Percentiles rank a stretch among this genome's conserved stretches.
These are phyloP conservation scores for Dendrolimus punctatus DNA, from an alignment of 1,140 invertebrate genomes.

Conservation along the genomic window DNA sequence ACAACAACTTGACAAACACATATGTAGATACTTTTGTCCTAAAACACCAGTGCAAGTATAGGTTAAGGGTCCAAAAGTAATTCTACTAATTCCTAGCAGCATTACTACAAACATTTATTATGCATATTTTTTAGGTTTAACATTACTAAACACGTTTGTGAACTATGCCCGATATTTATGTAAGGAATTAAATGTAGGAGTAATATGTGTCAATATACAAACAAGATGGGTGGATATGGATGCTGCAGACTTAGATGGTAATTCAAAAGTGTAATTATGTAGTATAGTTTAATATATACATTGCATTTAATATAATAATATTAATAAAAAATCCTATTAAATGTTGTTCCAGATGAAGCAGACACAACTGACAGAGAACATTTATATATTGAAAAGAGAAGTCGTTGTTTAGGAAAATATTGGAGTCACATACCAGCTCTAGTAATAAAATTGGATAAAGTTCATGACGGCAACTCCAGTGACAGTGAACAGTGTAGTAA, in stretches of 20 bases:
- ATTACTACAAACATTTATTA: background rate
- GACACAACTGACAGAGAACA: conserved; percentile 20
- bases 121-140: conserved; percentile 46
- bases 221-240: conserved; percentile 72
- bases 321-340: no score
- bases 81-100: no score
- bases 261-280: conserved; percentile 4
- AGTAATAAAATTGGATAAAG: conserved; percentile 39
- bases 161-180: conserved; percentile 71
- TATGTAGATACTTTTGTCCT: no score
- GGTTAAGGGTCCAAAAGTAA: no score
- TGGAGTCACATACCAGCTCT: conserved; percentile 67
- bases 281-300: conserved; percentile 3
- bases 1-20: no score
- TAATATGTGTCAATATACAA: conserved; percentile 75
- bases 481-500: conserved; percentile 8
- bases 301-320: no score
- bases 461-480: conserved; percentile 9
- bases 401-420: conserved; percentile 66
- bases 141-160: conserved; percentile 71
- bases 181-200: conserved; percentile 61
- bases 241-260: conserved; percentile 46
- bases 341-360: conserved; percentile 36
- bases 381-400: conserved; percentile 41
- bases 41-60: no score